Evolutionary conservation across 2,888 invertebrate genomes (phyloP).

Genomic region (Gerris lacustris): DNA sequence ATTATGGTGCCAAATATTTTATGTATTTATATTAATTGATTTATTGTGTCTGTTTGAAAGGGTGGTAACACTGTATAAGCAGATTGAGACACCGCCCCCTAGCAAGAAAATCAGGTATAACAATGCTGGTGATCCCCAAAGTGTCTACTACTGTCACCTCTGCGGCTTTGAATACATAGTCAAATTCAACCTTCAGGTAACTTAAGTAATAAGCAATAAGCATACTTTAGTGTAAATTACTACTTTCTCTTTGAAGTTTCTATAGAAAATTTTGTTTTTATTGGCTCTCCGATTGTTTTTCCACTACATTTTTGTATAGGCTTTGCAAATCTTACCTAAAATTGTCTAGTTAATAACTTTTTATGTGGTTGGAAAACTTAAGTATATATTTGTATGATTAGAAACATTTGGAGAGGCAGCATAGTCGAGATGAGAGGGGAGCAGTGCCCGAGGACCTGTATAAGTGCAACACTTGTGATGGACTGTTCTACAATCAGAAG

Average conservation of each 20-base stretch:
- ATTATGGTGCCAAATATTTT: too few relatives aligned
- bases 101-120: slow-evolving; percentile 44
- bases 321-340: too few relatives aligned
- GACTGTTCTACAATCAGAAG: slow-evolving; percentile 50
- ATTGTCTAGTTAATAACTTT: too few relatives aligned
- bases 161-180: slow-evolving; percentile 55
- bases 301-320: too few relatives aligned
- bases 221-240: not conserved
- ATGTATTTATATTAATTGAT: too few relatives aligned
- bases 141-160: slow-evolving; percentile 45
- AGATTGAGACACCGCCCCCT: slow-evolving; percentile 42
- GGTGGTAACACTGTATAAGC: slow-evolving; percentile 39
- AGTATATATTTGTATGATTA: slow-evolving; percentile 30
- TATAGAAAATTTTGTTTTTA: too few relatives aligned
- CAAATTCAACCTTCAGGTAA: slow-evolving; percentile 48
- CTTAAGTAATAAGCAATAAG: slow-evolving; percentile 35
- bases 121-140: slow-evolving; percentile 42
- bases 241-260: too few relatives aligned
- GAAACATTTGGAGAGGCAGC: slow-evolving; percentile 46
- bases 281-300: too few relatives aligned
- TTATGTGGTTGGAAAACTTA: too few relatives aligned
- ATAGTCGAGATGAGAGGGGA: slow-evolving; percentile 43
- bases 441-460: slow-evolving; percentile 43
- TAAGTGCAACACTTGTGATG: slow-evolving; percentile 52
- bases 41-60: slow-evolving; percentile 32